Evolutionary conservation across 2,888 invertebrate species (phyloP), one percentile per base, ranked within the genome.

Genomic region (Agriopis aurantiaria): DNA sequence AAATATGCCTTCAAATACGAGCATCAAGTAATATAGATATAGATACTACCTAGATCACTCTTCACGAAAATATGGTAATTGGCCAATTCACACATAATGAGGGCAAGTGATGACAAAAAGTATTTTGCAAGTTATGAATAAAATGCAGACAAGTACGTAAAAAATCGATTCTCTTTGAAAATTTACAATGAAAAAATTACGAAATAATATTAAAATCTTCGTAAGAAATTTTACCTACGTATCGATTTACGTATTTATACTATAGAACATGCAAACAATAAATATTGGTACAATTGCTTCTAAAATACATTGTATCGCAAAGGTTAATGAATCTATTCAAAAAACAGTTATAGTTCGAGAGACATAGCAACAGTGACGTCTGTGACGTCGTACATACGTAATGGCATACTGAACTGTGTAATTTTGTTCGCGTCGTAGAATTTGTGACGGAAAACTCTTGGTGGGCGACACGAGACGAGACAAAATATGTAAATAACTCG

Each of bases 361-460:
- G 10, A 62, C 78, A 73, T 75, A 74, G 77, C 63, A 77, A 76
- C 78, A 62, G 68, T 80, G 79, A 74, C 76, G 77, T 75, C 65
- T 72, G 53, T 73, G 71, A 74, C 73, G 77, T 63, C 65, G 60
- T 56, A 65, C 62, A 63, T 61, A 68, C 72, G 68, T 74, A 72
- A 73, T 52, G 55, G 69, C 63, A 72, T 55, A 66, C 55, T 62
- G 59, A 69, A 62, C 55, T 58, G 58, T 65, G 61, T 72, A 69
- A 76, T 82, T 73, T 72, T 53, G 72, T 74, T 65, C 74, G 61
- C 68, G 58, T 67, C 77, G 74, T 61, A 69, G 73, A 71, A 72
- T 77, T 58, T 66, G 68, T 78, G 78, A 75, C 75, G 74, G 66
- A 57, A 66, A 68, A 73, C 64, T 65, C 45, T 62, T 33, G 17